Evolutionary conservation across 2,888 invertebrate genomes (phyloP).

Genomic region (Lucinisca nassula): DNA sequence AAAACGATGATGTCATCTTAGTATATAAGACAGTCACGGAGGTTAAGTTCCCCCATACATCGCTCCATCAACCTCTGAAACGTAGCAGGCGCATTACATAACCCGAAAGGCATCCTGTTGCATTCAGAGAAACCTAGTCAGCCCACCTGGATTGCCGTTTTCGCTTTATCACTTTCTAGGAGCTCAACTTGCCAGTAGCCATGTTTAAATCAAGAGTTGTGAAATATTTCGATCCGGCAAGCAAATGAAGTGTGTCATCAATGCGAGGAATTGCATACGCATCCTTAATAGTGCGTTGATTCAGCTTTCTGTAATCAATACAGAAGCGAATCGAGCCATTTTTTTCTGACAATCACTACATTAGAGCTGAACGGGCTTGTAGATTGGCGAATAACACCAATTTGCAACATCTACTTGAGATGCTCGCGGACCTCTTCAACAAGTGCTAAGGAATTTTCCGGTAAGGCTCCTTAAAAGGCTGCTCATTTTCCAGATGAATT

Average conservation of each 20-base stretch:
- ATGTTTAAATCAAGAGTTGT: too few species aligned
- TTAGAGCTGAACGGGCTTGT: slow-evolving; percentile 34
- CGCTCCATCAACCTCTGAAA: slow-evolving; percentile 41
- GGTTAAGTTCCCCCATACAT: slow-evolving; percentile 41
- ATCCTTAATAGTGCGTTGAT: slow-evolving; percentile 28
- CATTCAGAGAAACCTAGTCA: too few species aligned
- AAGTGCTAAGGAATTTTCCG: slow-evolving; percentile 22
- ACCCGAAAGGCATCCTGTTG: too few species aligned
- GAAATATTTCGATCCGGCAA: slow-evolving; percentile 26
- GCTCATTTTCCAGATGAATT: slow-evolving; percentile 26
- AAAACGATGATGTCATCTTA: too few species aligned
- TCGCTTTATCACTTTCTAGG: slow-evolving; percentile 20
- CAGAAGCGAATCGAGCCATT: slow-evolving; percentile 31
- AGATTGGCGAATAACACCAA: slow-evolving; percentile 30
- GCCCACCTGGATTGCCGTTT: slow-evolving; percentile 40
- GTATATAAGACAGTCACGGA: slow-evolving; percentile 38
- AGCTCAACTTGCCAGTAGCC: too few species aligned
- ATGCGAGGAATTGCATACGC: too few species aligned
- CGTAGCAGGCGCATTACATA: slow-evolving; percentile 22
- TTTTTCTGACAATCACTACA: slow-evolving; percentile 33
- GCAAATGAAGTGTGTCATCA: too few species aligned
- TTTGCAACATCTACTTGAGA: slow-evolving; percentile 32
- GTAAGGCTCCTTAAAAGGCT: slow-evolving; percentile 33
- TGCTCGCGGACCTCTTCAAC: slow-evolving; percentile 38
- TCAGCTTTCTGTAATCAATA: slow-evolving; percentile 35